Base-by-base conservation (phyloP, 2,888 invertebrate genomes). In the Octonoba sinensis region DNA sequence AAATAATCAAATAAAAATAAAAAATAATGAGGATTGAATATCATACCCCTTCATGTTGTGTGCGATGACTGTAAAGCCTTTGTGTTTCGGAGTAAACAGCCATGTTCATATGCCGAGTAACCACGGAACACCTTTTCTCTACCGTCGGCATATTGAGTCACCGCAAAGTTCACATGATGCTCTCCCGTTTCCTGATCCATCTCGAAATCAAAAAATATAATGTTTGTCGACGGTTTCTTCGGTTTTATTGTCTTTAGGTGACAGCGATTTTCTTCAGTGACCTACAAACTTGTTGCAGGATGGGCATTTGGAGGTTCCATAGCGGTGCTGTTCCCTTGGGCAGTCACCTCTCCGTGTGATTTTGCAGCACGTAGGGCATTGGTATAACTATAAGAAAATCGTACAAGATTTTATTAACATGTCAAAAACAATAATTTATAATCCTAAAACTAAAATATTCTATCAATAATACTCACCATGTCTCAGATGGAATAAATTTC, bases 121-220 rank as follows among this genome's bases (percentile, higher is more conserved):
- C 75, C 66, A 8, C 16, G n/a, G 24, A 75, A 75, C 1, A 59
- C 16, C 12, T n/a, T n/a, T 18, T 22, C 27, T 75, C 16, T 13
- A 0, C 59, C 66, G 15, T 57, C 49, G 2, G 47, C 6, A 8
- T 66, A 75, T 11, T 75, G 75, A 0, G 47, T 22, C 0, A 75
- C 49, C 1, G 57, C 66, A 47, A 75, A 75, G 59, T 75, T 75
- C 3, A 75, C 75, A 11, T 36, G n/a, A 16, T 75, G 75, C 27
- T 75, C 66, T n/a, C 66, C 75, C 0, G 66, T 47, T 0, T 16
- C 16, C 18, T 75, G 75, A 18, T 75, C 66, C 3, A 47, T 66
- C 49, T 75, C 75, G 16, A 75, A 75, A 24, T 75, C 66, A 36
- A 75, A 75, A 18, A 49, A 75, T 2, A 75, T 44, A 15, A 66